Evolutionary conservation across 2,113 vertebrate species (phyloP).

Genomic region (Notechis scutatus): DNA sequence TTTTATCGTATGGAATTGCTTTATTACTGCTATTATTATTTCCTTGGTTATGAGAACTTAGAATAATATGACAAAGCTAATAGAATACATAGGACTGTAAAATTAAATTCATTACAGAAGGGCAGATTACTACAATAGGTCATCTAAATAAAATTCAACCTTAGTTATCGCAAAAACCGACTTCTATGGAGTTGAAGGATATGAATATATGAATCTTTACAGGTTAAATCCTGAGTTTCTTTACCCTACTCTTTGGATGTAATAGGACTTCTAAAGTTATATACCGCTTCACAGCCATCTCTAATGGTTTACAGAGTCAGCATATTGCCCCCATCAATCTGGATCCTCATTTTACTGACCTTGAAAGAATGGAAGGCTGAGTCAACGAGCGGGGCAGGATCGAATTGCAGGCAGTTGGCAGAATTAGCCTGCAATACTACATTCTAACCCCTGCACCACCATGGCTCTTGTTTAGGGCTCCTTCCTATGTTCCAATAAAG

Average conservation of each 20-base stretch:
- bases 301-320: background rate
- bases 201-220: too few relatives aligned
- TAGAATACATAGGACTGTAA: conserved; percentile 31
- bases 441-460: background rate
- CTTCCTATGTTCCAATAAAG: background rate
- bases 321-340: background rate
- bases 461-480: background rate
- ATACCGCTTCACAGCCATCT: background rate
- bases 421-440: background rate
- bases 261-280: too few relatives aligned
- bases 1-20: background rate
- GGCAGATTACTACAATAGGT: conserved; percentile 16
- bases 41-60: conserved; percentile 26
- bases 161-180: too few relatives aligned
- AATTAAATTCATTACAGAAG: background rate
- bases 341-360: background rate
- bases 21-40: background rate
- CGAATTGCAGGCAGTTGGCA: background rate
- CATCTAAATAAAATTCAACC: too few relatives aligned
- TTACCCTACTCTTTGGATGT: too few relatives aligned
- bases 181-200: too few relatives aligned
- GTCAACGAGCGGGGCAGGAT: background rate
- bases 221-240: too few relatives aligned
- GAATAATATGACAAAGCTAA: conserved; percentile 37
- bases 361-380: background rate